Base-by-base conservation (phyloP, 2,888 invertebrate species). In the Ochropleura plecta region DNA sequence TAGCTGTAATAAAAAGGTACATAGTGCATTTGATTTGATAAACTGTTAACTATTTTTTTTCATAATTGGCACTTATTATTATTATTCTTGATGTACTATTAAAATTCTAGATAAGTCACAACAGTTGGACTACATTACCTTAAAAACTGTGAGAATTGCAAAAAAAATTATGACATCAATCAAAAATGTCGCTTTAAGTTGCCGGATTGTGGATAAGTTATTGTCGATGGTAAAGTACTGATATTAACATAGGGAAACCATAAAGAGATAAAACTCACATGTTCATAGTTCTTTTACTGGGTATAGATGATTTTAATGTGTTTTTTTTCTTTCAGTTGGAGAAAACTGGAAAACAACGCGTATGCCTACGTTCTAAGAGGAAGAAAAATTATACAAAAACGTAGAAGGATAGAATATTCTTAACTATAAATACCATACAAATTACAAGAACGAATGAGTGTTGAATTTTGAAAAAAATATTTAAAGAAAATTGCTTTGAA, bases 311-410 rank as follows among this genome's bases (percentile, higher is more conserved):
- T 66, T 49, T n/a, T 48, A 40, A 30, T 57, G 2, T 42, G 65
- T 53, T 76, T 57, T 57, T 64, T 76, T 57, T 66, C n/a, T 85
- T 82, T 65, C 87, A 87, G 87, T 48, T 87, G 87, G 80, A 30
- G 30, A 2, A 30, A 30, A 30, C 30, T 83, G 84, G 86, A 81
- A 76, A 77, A 78, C 83, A 81, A 81, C 73, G 49, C 70, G 63
- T 62, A 53, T 71, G 83, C 76, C 79, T 83, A 78, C 78, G 78
- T 84, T 76, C 62, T 83, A 85, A 86, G 79, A 84, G 78, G 79
- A 84, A 30, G 30, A 30, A 30, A 30, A 30, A 3, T 30, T 30
- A 30, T 30, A 3, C 1, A 30, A 30, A 30, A 30, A 30, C 3
- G 30, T 30, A 30, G 30, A 30, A 2, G 30, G 30, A 30, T 30